Evolutionary conservation across 2,113 vertebrate genomes (phyloP).

Genomic region (Chaetops frenatus): DNA sequence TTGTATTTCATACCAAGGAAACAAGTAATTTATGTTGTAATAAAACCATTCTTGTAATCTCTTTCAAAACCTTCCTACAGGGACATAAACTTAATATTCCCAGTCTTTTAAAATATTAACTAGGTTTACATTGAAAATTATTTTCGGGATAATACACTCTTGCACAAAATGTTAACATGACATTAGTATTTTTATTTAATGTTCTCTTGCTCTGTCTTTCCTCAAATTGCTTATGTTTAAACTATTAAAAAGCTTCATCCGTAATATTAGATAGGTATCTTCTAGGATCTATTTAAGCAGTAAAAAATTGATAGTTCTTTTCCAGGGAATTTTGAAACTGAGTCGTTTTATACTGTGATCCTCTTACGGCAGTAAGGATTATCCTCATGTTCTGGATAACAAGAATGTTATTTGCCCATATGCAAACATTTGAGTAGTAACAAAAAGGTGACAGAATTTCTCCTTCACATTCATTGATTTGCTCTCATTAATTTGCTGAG

Average conservation of each 20-base stretch:
- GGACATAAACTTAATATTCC: background rate
- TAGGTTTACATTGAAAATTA: background rate
- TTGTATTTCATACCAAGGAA: background rate
- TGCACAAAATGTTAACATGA: background rate
- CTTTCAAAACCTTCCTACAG: background rate
- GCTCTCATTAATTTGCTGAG: background rate
- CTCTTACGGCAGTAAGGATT: background rate
- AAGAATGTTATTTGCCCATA: background rate
- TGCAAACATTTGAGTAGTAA: background rate
- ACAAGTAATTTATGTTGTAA: background rate
- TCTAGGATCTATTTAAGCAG: background rate
- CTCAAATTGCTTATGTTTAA: background rate
- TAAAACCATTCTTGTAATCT: background rate
- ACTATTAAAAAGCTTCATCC: background rate
- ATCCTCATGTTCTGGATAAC: background rate
- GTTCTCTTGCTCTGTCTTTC: background rate
- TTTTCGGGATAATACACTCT: background rate
- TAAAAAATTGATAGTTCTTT: background rate
- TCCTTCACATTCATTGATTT: background rate
- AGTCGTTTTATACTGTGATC: background rate
- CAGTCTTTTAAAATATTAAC: background rate
- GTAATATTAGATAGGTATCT: background rate
- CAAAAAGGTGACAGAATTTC: background rate
- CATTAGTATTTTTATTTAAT: background rate
- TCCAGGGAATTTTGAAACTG: background rate